Evolutionary conservation across 2,113 vertebrate species (phyloP), one percentile per base, ranked within the genome.

Genomic region (Leptobrachium leishanense): DNA sequence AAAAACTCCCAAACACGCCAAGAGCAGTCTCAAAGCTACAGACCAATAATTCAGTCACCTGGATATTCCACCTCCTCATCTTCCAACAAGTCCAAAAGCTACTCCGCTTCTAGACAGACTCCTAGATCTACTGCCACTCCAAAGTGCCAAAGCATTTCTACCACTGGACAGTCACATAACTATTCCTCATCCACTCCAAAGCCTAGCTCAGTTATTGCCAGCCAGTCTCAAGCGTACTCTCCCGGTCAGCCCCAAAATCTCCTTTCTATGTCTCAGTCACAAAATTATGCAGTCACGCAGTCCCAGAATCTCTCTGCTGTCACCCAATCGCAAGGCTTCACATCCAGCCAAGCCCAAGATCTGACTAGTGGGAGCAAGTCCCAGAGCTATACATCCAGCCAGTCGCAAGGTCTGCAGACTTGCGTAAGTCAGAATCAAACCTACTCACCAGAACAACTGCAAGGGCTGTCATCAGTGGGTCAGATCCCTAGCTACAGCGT

Each of bases 41-140:
- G 95, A 2, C 95, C 96, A 75, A 97, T 97, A 77, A 96, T 96
- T 44, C 96, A 98, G 74, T 96, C 96, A 0, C 95, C 95, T 4
- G 94, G 91, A 0, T 92, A 90, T 0, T 43, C 85, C 69, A 87
- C 82, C 44, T 91, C 84, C 15, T 87, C 89, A 0, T 89, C 86
- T 40, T 81, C 80, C 2, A 90, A 86, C 87, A 83, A 89, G 0
- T 91, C 84, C 80, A 88, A 89, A 63, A 86, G 86, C 0, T 88
- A 85, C 15, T 86, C 87, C 1, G 80, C 85, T 0, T 82, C 87
- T 0, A 57, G 88, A 6, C 88, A 88, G 1, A 82, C 87, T 0
- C 89, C 92, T 0, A 92, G 94, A 43, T 94, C 95, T 0, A 92
- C 94, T 0, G 92, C 89, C 72, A 92, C 93, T 0, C 91, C 93